Evolutionary conservation across 2,113 vertebrate species (phyloP), one percentile per base, ranked within the genome.

Genomic region (Albula glossodonta): DNA sequence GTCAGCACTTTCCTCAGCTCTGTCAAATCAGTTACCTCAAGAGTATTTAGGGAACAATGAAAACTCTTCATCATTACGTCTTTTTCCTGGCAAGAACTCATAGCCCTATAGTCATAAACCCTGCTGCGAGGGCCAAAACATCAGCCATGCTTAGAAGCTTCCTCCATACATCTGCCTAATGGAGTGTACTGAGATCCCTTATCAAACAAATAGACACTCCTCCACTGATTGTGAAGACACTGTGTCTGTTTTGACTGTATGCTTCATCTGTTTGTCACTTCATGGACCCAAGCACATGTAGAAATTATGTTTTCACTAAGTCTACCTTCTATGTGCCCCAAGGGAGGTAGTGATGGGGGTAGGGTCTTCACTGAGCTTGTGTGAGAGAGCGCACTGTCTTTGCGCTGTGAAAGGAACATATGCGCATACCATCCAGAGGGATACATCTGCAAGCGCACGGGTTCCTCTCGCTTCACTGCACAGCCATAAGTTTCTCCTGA

Each of bases 351-450:
- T 10, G 2, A 8, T 31, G 70, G 70, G 70, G 19, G 70, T 19
- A 66, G 60, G 60, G 19, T 7, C 60, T 66, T 8, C 60, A 66
- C 60, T 19, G 22, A 22, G 60, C 17, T 66, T 66, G 60, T 66
- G 60, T 66, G 60, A 66, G 60, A 66, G 60, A 74, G n/a, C n/a
- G 22, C n/a, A 25, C 70, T 13, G 5, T 74, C 10, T 31, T 3
- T 25, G 3, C 25, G 50, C 41, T 2, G 78, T 17, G 11, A 74
- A 74, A 79, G 41, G 78, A 79, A 48, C 17, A 53, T 60, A 22
- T 88, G 89, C 85, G 88, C 90, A 90, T 80, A 89, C 57, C 90
- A 88, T 92, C 85, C 89, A 90, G 81, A 89, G 86, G 83, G 81
- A 88, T 88, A 77, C 88, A 88, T 87, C 82, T 41, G 31, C 77